Evolutionary conservation across 2,888 invertebrate species (phyloP).

Genomic region (Junonia oenone): DNA sequence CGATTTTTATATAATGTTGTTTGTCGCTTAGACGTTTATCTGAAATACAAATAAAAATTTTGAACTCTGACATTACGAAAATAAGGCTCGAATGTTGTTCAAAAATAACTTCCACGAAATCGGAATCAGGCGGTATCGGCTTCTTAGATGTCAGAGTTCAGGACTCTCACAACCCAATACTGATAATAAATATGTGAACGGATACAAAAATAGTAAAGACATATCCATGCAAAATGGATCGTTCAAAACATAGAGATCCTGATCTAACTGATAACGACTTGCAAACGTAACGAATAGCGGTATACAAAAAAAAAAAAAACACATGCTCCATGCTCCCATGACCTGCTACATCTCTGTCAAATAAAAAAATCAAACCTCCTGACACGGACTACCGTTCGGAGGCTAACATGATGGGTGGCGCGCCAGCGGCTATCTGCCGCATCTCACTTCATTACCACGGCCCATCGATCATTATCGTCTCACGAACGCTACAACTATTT

Average conservation of each 20-base stretch:
- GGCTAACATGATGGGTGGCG: conserved; percentile 62
- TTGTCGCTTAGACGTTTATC: no score
- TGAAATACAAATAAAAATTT: no score
- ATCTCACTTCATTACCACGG: conserved; percentile 68
- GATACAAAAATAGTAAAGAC: no score
- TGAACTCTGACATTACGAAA: no score
- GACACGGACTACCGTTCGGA: conserved; percentile 65
- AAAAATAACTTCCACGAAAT: neutral
- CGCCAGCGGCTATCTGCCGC: conserved; percentile 41
- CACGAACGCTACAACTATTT: conserved; percentile 68
- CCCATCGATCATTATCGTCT: conserved; percentile 66
- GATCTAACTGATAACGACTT: neutral
- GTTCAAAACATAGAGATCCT: no score
- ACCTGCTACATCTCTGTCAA: conserved; percentile 46
- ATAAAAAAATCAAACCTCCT: conserved; percentile 47
- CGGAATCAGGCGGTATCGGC: neutral
- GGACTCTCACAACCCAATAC: no score
- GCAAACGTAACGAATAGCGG: conserved; percentile 12
- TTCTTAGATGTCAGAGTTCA: conserved; percentile 5
- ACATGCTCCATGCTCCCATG: conserved; percentile 31
- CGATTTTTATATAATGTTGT: no score
- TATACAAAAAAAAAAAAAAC: conserved; percentile 17
- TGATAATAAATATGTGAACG: no score
- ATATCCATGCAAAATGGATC: no score
- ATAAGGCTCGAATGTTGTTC: no score